Conservation (phyloP, 2,797 vertebrate genomes). For the Sparidentex hasta region DNA sequence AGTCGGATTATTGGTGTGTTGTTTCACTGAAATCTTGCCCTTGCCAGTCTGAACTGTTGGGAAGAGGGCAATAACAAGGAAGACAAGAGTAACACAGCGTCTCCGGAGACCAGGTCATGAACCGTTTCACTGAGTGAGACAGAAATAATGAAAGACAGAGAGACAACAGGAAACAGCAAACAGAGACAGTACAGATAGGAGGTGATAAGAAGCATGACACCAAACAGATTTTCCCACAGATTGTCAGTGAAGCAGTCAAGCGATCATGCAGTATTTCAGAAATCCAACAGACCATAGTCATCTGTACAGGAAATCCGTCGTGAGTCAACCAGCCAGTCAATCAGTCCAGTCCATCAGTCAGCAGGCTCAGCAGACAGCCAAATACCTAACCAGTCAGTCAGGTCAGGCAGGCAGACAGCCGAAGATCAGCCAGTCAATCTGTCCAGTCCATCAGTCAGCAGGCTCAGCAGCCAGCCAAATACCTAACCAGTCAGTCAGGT, state of each 20-base stretch:
- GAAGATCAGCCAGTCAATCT: no score
- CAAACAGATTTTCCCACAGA: conserved; percentile 4
- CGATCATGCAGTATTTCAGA: conserved; percentile 25
- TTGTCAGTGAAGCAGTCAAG: conserved; percentile 27
- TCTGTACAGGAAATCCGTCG: not conserved
- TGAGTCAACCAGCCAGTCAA: not conserved
- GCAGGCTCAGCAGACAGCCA: no score
- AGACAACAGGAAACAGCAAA: conserved; percentile 10
- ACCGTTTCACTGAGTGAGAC: conserved; percentile 1
- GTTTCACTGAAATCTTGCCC: not conserved
- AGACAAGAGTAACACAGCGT: not conserved
- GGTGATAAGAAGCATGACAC: not conserved
- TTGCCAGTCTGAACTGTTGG: not conserved
- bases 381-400: no score
- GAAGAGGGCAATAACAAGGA: not conserved
- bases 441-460: no score
- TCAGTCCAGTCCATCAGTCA: no score
- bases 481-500: no score
- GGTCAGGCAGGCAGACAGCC: no score
- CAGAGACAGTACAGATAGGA: not conserved
- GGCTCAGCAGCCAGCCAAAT: no score
- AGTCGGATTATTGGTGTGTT: not conserved
- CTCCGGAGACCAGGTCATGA: conserved; percentile 14
- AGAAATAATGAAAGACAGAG: not conserved
- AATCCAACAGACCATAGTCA: conserved; percentile 11